A percentile compares a stretch with the other conserved stretches of the same genome.
Conservation (phyloP, 2,888 invertebrate species). For the Idaea dimidiata region DNA sequence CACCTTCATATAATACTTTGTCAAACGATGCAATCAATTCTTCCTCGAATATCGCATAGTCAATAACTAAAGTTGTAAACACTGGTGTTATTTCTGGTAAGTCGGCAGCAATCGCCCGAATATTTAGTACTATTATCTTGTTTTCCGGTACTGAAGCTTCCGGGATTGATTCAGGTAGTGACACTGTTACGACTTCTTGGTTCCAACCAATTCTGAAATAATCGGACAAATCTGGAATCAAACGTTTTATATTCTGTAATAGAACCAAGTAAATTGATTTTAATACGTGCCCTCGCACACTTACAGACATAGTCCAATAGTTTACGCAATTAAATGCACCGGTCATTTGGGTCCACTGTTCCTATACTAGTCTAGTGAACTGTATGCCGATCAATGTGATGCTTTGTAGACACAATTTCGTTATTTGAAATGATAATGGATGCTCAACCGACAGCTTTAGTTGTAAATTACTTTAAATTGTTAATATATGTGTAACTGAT, state of each 20-base stretch:
- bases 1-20: slow-evolving; percentile 50
- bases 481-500: no score
- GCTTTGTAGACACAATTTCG: no score
- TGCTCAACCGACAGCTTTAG: no score
- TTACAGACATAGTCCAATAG: neutral
- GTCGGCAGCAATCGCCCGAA: slow-evolving; percentile 25
- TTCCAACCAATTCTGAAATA: slow-evolving; percentile 15
- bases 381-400: no score
- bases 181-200: slow-evolving; percentile 23
- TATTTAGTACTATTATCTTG: slow-evolving; percentile 26
- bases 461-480: neutral
- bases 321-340: no score
- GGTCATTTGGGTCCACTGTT: no score
- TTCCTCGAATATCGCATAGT: neutral
- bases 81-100: slow-evolving; percentile 17
- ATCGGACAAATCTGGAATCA: slow-evolving; percentile 20
- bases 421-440: no score
- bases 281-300: neutral
- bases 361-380: no score
- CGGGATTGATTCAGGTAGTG: slow-evolving; percentile 21
- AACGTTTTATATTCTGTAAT: neutral
- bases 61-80: slow-evolving; percentile 19
- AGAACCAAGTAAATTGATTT: neutral
- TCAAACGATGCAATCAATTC: slow-evolving; percentile 37
- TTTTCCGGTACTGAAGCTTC: slow-evolving; percentile 26